These are phyloP conservation scores for Sitodiplosis mosellana DNA, from an alignment of 1,140 invertebrate genomes.

Conservation along the genomic window DNA sequence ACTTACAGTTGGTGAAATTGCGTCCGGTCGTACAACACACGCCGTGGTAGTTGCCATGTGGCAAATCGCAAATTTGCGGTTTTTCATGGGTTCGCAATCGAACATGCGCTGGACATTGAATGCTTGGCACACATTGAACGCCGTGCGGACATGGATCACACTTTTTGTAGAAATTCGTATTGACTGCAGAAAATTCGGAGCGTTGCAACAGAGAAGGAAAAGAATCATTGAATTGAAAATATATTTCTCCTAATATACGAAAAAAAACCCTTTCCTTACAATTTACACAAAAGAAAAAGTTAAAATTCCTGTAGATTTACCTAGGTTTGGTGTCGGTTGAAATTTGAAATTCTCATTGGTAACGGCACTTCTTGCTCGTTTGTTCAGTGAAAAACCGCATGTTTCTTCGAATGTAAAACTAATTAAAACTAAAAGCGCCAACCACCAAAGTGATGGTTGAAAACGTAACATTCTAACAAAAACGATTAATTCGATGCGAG, in stretches of 20 bases:
- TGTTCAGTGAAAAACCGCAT: too few relatives aligned
- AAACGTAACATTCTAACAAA: too few relatives aligned
- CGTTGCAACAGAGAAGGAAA: background rate
- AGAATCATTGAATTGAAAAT: background rate
- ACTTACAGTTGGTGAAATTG: slow-evolving; percentile 26
- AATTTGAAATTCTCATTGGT: too few relatives aligned
- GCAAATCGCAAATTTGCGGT: slow-evolving; percentile 28
- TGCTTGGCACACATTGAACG: slow-evolving; percentile 31
- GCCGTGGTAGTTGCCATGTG: slow-evolving; percentile 23
- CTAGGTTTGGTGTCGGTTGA: too few relatives aligned
- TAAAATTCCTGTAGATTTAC: too few relatives aligned
- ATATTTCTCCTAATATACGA: too few relatives aligned
- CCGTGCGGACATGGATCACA: slow-evolving; percentile 21
- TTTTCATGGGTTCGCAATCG: slow-evolving; percentile 23
- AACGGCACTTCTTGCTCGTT: too few relatives aligned
- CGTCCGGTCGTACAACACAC: slow-evolving; percentile 38
- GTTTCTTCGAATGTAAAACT: too few relatives aligned
- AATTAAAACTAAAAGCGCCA: too few relatives aligned
- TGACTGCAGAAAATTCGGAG: background rate
- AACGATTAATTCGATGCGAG: too few relatives aligned
- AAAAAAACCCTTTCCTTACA: background rate
- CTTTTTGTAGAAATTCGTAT: background rate
- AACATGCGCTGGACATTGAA: slow-evolving; percentile 41
- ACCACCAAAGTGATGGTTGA: too few relatives aligned
- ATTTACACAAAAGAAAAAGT: background rate